Base-by-base conservation (phyloP, 2,888 invertebrate genomes). In the Melitaea athalia region DNA sequence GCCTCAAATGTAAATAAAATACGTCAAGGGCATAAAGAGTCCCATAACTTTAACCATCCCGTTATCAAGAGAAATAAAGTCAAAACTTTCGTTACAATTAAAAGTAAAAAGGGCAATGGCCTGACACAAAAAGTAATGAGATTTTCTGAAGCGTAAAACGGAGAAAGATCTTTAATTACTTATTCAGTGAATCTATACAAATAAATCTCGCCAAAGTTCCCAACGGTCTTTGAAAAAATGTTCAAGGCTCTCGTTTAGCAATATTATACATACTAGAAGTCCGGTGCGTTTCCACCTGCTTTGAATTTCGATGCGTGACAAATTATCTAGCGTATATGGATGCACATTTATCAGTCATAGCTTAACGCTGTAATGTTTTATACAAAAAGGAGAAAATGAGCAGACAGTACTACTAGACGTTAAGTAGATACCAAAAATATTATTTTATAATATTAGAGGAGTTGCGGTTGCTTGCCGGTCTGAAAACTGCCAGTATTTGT, bases 81-180 rank as follows among this genome's bases (percentile, higher is more conserved):
- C 38, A 63, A 63, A 55, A 52, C 43, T 50, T 59, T 68, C 14
- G 62, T 64, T 65, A 55, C 24, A 59, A 63, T 68, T 59, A 64
- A 68, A 63, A 59, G 60, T 8, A 55, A 33, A 47, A 55, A 68
- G 70, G 63, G 64, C 71, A 65, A 66, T 60, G 65, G 66, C 63
- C 69, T 55, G 65, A 52, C 10, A 69, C 63, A 61, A 69, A 71
- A 71, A 71, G 47, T 66, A 59, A 63, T 71, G 68, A 66, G 66
- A 55, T 59, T 38, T 63, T 59, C 57, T 64, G 69, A 69, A 67
- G 66, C 71, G 69, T 60, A 64, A 61, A 63, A 71, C 68, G 63
- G 68, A 53, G 49, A 63, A 59, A 61, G 38, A 65, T 53, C 49
- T 62, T 65, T 63, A 68, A 68, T 65, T 65, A 62, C 63, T 71